These are phyloP conservation scores for Lepus americanus DNA, from an alignment of 2,113 vertebrate species.

Conservation along the genomic window DNA sequence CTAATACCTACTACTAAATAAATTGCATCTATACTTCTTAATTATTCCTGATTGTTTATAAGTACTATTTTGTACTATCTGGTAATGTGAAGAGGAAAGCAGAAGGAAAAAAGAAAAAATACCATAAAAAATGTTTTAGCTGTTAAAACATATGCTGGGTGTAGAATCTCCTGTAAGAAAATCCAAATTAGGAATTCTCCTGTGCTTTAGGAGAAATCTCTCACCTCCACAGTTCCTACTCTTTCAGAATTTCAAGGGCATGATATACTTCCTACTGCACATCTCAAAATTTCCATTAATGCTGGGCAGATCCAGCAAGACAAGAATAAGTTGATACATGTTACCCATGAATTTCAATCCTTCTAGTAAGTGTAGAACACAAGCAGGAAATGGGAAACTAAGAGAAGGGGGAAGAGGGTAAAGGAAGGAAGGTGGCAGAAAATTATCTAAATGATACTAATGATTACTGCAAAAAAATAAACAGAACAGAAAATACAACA, in stretches of 20 bases:
- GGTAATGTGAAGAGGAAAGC: not conserved
- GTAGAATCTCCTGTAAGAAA: not conserved
- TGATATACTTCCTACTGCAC: not conserved
- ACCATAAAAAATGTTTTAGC: slow-evolving; percentile 42
- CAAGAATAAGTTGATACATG: not conserved
- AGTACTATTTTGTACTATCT: slow-evolving; percentile 17
- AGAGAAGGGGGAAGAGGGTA: not conserved
- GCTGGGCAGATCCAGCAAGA: not conserved
- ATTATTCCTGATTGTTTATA: not conserved
- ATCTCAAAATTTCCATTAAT: slow-evolving; percentile 44
- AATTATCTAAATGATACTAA: slow-evolving; percentile 42
- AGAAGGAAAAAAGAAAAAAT: slow-evolving; percentile 42
- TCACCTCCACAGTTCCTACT: not conserved
- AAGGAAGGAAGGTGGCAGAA: slow-evolving; percentile 37
- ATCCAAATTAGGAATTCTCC: not conserved
- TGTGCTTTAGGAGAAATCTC: slow-evolving; percentile 17
- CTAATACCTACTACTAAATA: slow-evolving; percentile 12
- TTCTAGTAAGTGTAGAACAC: slow-evolving; percentile 38
- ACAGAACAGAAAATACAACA: slow-evolving; percentile 52
- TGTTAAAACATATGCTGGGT: slow-evolving; percentile 35
- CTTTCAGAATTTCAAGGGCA: slow-evolving; percentile 46
- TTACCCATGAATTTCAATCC: slow-evolving; percentile 53
- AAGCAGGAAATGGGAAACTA: slow-evolving; percentile 58
- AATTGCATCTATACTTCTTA: not conserved
- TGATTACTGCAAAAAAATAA: slow-evolving; percentile 34